Evolutionary conservation across 2,888 invertebrate genomes (phyloP).

Genomic region (Macrophya annulata): DNA sequence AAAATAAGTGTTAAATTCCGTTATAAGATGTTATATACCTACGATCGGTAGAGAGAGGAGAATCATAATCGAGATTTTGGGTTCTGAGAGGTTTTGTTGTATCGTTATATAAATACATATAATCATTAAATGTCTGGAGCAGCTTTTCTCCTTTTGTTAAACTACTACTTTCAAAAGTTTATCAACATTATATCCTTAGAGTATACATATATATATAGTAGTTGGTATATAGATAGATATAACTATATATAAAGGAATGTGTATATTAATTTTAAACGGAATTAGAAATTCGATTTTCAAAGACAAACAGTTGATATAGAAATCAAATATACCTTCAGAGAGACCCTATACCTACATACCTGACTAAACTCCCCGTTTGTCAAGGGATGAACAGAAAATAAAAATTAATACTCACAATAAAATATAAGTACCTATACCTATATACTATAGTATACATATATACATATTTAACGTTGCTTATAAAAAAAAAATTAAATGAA

Average conservation of each 20-base stretch:
- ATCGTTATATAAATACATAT: neutral
- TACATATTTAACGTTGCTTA: neutral
- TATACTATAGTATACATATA: no score
- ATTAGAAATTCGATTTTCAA: neutral
- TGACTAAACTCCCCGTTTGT: neutral
- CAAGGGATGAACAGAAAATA: neutral
- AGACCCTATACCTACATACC: neutral
- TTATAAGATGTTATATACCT: neutral
- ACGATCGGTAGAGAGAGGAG: neutral
- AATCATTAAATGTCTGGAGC: neutral
- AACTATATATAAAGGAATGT: no score
- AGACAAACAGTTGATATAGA: neutral
- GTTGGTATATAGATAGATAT: no score
- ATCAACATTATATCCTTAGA: neutral
- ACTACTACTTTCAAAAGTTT: neutral
- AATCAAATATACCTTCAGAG: neutral
- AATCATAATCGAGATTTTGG: neutral
- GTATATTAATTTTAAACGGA: neutral
- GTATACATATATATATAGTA: neutral
- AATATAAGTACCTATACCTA: no score
- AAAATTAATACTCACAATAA: neutral
- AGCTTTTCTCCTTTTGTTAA: neutral
- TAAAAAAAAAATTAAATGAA: neutral
- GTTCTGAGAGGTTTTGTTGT: neutral
- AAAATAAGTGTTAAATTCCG: neutral